A percentile compares a stretch with the other conserved stretches of the same genome.
These are phyloP conservation scores for Drosophila baimaii DNA, from an alignment of 1,140 invertebrate genomes.

Conservation along the genomic window DNA sequence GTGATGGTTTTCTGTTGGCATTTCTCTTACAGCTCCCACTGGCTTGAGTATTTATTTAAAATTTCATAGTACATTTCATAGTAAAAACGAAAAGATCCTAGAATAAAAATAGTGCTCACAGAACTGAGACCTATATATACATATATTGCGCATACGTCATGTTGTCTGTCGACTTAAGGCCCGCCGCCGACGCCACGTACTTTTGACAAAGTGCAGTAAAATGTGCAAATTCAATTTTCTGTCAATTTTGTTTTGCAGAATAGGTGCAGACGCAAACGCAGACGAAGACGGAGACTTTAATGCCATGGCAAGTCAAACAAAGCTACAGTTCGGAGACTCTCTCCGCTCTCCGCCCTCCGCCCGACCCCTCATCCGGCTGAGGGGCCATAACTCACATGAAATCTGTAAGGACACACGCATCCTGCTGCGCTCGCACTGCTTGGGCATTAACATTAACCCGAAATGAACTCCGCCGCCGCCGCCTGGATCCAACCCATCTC, in stretches of 20 bases:
- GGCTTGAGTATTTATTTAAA: background rate
- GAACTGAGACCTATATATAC: background rate
- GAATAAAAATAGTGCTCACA: background rate
- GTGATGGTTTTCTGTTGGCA: too few relatives aligned
- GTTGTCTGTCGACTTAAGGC: conserved; percentile 63
- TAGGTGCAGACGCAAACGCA: background rate
- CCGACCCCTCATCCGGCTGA: conserved; percentile 8
- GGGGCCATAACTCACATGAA: conserved; percentile 79
- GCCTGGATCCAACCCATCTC: conserved; percentile 8
- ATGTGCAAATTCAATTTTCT: conserved; percentile 79
- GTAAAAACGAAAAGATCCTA: background rate
- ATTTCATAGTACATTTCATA: too few relatives aligned
- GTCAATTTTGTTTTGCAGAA: conserved; percentile 61
- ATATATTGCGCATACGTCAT: conserved; percentile 49
- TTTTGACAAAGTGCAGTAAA: conserved; percentile 69
- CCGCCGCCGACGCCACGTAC: background rate
- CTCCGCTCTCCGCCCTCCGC: background rate
- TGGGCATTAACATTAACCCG: conserved; percentile 71
- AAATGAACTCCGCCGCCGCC: conserved; percentile 63
- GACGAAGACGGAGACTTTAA: conserved; percentile 17
- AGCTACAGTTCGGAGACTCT: conserved; percentile 6
- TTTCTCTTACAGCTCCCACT: too few relatives aligned
- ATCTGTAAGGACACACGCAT: conserved; percentile 75
- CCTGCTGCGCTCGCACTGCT: conserved; percentile 40
- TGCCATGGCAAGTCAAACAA: conserved; percentile 17